These are phyloP conservation scores for Lordiphosa stackelbergi DNA, from an alignment of 1,140 invertebrate species.

Conservation along the genomic window DNA sequence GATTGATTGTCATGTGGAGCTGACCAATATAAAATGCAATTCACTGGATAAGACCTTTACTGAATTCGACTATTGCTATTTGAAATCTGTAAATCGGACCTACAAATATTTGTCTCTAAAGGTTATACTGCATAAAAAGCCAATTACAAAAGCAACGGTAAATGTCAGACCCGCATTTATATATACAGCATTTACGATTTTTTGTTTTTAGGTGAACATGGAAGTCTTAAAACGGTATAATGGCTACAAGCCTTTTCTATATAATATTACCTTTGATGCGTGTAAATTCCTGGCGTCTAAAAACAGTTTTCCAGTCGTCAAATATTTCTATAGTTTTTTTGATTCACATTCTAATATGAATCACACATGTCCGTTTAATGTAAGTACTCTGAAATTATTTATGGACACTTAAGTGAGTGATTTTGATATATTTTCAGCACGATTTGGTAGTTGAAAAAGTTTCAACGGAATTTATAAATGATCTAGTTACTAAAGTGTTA, in stretches of 20 bases:
- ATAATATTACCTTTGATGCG: constrained; percentile 7
- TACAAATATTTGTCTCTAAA: constrained; percentile 9
- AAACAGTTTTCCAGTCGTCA: not conserved
- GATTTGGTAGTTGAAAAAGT: too few species aligned
- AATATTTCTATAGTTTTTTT: not conserved
- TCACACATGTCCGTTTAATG: constrained; percentile 4
- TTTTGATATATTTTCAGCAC: too few species aligned
- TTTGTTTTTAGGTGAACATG: not conserved
- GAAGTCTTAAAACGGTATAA: not conserved
- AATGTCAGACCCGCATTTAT: not conserved
- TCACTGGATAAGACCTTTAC: not conserved
- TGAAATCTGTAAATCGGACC: constrained; percentile 8
- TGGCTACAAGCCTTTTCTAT: constrained; percentile 10
- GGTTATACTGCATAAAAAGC: not conserved
- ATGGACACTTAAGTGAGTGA: too few species aligned
- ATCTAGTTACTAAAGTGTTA: too few species aligned
- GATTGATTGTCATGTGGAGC: not conserved
- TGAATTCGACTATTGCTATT: constrained; percentile 4
- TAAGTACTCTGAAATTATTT: not conserved
- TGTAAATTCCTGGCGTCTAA: constrained; percentile 1
- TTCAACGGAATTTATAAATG: too few species aligned
- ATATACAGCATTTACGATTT: not conserved
- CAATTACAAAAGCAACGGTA: constrained; percentile 1
- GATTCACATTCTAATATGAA: constrained; percentile 1
- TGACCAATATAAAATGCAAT: constrained; percentile 4